Evolutionary conservation across 2,113 vertebrate genomes (phyloP), one percentile per base, ranked within the genome.

Genomic region (Larimichthys crocea): DNA sequence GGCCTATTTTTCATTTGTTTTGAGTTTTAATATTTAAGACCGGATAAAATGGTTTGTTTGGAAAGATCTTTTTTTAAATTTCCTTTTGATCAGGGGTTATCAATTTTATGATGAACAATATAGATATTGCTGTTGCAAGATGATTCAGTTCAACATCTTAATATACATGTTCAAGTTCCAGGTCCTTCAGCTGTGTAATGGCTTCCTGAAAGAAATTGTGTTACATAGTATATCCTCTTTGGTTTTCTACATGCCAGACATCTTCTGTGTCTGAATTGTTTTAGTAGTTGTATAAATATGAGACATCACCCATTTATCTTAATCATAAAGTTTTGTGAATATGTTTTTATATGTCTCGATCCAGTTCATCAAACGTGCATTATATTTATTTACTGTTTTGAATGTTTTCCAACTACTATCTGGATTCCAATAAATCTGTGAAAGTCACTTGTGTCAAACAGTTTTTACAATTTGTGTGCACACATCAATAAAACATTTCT

Each of bases 401-500:
- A 75, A 16, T 17, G 44, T 66, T 59, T 31, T 44, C 68, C 14
- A 71, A 6, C 31, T 67, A 26, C 26, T 72, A 19, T 70, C 50
- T 76, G 22, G 62, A 64, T 84, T 86, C 29, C 9, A 92, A 84
- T 92, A 92, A 89, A 89, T 40, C 24, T 63, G 46, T 68, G 50
- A 10, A 83, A 82, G 31, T 22, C 9, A 48, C 2, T 46, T 5
- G 0, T 53, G 63, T 73, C 19, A 55, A 20, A 73, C 3, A 10
- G 7, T 44, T 57, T 66, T 35, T 8, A 35, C 35, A 35, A 35
- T 35, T 29, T 60, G 10, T 17, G 31, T 7, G 31, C 31, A 35
- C 31, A 35, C 31, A 35, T 35, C 31, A 35, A 35, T 7, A 35
- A 35, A 35, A 35, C 6, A 35, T 31, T 31, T 31, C 31, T 31